Evolutionary conservation across 2,888 invertebrate species (phyloP), one percentile per base, ranked within the genome.

Genomic region (Erebia aethiops): DNA sequence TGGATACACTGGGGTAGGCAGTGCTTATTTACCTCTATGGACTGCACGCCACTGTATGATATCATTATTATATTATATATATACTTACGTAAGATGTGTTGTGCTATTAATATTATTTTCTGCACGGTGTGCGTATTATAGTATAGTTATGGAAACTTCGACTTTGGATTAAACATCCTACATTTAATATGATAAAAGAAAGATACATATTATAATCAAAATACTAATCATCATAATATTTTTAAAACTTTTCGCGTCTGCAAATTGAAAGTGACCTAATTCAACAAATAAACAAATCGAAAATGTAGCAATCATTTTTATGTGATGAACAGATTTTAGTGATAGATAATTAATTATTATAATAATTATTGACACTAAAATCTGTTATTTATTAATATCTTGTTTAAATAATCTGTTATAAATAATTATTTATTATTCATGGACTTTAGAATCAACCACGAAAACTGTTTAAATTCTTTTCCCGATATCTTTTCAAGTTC

Each of bases 141-240:
- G 35, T 35, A 41, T 61, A 18, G 60, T 61, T n/a, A 66, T 21
- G 66, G 18, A 57, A 46, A 66, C 46, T 66, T 56, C 56, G 41
- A 46, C 21, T 54, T 16, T 52, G 52, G 26, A 35, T 54, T 51
- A 7, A 21, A 46, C 11, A 18, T n/a, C n/a, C n/a, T 62, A 18
- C 7, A 62, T 11, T 49, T 57, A 52, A 51, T n/a, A 51, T 51
- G 51, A 14, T 49, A n/a, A 52, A 8, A 52, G 49, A 14, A 51
- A 1, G 1, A 7, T n/a, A 10, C 43, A 52, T 54, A 9, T 18
- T 18, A 54, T 18, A 54, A 10, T 18, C 1, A 10, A 16, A 54
- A 16, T 54, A 16, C 16, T 52, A 8, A 16, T n/a, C 4, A 16
- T 2, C 9, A 51, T 51, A 8, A 9, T 2, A 16, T 9, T n/a